A percentile compares a stretch with the other conserved stretches of the same genome.
phyloP scores from a whole-genome alignment of 1,140 invertebrate species.

The Achatina immaculata region DNA sequence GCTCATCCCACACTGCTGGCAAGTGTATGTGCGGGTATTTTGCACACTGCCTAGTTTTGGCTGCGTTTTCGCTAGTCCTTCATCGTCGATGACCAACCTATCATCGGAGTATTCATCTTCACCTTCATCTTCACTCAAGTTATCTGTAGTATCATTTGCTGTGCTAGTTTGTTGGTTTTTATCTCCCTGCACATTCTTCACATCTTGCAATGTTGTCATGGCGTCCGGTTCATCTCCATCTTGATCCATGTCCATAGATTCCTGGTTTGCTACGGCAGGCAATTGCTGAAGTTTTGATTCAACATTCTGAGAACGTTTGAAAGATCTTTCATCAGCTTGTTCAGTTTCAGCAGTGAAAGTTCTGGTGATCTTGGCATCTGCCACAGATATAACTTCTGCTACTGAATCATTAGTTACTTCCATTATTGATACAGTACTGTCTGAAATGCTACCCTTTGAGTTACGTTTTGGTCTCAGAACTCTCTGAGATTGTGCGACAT shows the following conservation, averaged over 20 bases:
- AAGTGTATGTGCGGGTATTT: constrained; percentile 62
- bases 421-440: not conserved
- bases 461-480: not conserved
- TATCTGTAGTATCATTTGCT: not conserved
- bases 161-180: not conserved
- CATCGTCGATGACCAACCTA: constrained; percentile 47
- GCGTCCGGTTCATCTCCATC: constrained; percentile 9
- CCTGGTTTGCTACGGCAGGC: not conserved
- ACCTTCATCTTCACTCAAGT: constrained; percentile 37
- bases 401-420: not conserved
- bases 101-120: constrained; percentile 40
- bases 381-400: not conserved
- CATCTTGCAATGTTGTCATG: constrained; percentile 31
- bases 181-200: constrained; percentile 9
- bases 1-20: constrained; percentile 55
- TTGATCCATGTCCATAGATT: constrained; percentile 3
- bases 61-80: constrained; percentile 13
- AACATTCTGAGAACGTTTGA: not conserved
- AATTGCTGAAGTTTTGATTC: not conserved
- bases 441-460: not conserved
- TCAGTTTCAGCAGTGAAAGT: not conserved
- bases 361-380: not conserved
- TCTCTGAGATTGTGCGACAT: not conserved
- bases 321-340: not conserved
- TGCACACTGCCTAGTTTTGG: constrained; percentile 58